Base-by-base conservation (phyloP, 1,140 invertebrate genomes). In the Psilanteris sp. region DNA sequence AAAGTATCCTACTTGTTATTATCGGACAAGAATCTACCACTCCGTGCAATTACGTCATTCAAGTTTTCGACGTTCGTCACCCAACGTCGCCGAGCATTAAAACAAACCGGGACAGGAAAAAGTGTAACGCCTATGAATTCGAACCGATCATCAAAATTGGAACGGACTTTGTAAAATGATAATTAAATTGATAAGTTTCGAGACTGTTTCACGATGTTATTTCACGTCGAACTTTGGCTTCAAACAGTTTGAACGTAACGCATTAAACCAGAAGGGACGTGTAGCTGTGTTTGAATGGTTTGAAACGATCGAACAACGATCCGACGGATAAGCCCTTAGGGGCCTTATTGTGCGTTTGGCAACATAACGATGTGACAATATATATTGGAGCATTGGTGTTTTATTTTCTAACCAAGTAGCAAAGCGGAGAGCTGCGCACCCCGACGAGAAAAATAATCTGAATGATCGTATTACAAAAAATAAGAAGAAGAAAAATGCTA, bases 311-410 rank as follows among this genome's bases (percentile, higher is more conserved):
- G 48, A 72, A 72, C 68, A 55, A 72, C 68, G 57, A 64, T 72
- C 68, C 57, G 48, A 39, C 48, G 68, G 68, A 72, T 72, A 72
- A 72, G 57, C 68, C 57, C 68, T 72, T 54, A 43, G 68, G 68
- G 68, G 68, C 68, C 68, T 72, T 72, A 72, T 72, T 72, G 68
- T 72, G 57, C 48, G 46, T 71, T 71, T 62, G 68, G 39, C 41
- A 62, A 62, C 41, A 64, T 72, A 62, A 72, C 68, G 39, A 72
- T 72, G 50, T 57, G 57, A 72, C 57, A 72, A 62, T 71, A 71
- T 59, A 54, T 48, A 55, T 57, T 22, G 46, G 46, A 46, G 37
- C 55, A 46, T 44, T 70, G 44, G 10, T 55, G 48, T 71, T 72
- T 62, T 62, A 62, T 41, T 72, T 48, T 62, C 48, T 62, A 71